These are phyloP conservation scores for Hoplodrina blanda DNA, from an alignment of 2,888 invertebrate genomes.

Conservation along the genomic window DNA sequence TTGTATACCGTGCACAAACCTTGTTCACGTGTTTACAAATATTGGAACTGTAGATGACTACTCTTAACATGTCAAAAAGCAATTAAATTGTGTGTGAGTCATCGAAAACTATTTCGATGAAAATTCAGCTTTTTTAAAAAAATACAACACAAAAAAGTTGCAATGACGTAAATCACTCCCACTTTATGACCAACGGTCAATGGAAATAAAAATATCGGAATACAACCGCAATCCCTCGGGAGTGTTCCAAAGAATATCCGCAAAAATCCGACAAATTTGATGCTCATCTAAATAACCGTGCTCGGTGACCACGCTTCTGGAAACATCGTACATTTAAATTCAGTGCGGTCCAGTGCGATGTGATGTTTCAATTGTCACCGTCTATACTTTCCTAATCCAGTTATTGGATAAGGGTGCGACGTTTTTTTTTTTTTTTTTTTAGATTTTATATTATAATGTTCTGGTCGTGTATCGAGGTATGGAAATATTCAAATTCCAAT, in stretches of 20 bases:
- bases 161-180: conserved; percentile 27
- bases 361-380: conserved; percentile 87
- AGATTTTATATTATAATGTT: conserved; percentile 47
- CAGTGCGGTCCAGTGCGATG: conserved; percentile 77
- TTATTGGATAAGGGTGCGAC: conserved; percentile 81
- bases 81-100: no score
- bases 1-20: no score
- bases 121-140: neutral
- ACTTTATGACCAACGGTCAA: conserved; percentile 64
- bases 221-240: conserved; percentile 63
- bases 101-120: no score
- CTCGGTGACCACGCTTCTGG: conserved; percentile 78
- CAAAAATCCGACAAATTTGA: conserved; percentile 78
- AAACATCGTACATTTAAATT: conserved; percentile 87
- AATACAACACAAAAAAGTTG: conserved; percentile 18
- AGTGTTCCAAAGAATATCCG: conserved; percentile 61
- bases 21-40: no score
- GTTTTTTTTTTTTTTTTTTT: conserved; percentile 52
- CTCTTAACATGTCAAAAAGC: no score
- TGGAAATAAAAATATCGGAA: conserved; percentile 60
- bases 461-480: conserved; percentile 38
- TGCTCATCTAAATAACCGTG: conserved; percentile 79
- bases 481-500: conserved; percentile 41
- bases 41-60: no score
- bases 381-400: conserved; percentile 82